These are phyloP conservation scores for Crocuta crocuta DNA, from an alignment of 2,113 vertebrate genomes.

Conservation along the genomic window DNA sequence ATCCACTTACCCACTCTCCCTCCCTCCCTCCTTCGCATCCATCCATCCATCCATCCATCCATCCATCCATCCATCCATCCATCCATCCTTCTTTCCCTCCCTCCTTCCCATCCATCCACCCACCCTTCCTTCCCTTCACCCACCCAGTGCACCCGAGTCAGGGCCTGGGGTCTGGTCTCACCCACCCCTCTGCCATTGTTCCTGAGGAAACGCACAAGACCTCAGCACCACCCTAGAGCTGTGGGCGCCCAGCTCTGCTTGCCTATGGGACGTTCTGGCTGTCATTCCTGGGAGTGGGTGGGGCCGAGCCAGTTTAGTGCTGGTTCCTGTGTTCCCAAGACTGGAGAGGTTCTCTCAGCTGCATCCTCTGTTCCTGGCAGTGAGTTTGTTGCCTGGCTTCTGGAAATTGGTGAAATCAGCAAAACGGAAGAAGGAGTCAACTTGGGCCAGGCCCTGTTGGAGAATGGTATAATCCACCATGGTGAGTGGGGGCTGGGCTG, in stretches of 20 bases:
- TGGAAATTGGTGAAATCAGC: constrained; percentile 98
- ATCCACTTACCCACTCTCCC: too few species aligned
- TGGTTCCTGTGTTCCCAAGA: constrained; percentile 47
- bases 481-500: constrained; percentile 87
- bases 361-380: constrained; percentile 84
- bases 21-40: neutral
- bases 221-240: neutral
- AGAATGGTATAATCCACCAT: constrained; percentile 99
- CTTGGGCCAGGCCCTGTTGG: constrained; percentile 96
- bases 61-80: neutral
- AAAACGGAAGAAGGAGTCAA: constrained; percentile 98
- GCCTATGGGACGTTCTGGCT: neutral
- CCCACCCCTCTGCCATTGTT: neutral
- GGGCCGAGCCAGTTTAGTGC: neutral
- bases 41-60: neutral
- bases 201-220: neutral
- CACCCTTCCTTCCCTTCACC: neutral
- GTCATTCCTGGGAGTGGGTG: neutral
- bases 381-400: constrained; percentile 98
- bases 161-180: neutral
- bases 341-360: neutral
- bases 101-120: neutral
- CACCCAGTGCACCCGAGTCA: neutral
- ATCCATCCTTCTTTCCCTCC: too few species aligned
- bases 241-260: neutral